A percentile compares a stretch with the other conserved stretches of the same genome.
Evolutionary conservation across 2,113 vertebrate genomes (phyloP).

Genomic region (Centrocercus urophasianus): DNA sequence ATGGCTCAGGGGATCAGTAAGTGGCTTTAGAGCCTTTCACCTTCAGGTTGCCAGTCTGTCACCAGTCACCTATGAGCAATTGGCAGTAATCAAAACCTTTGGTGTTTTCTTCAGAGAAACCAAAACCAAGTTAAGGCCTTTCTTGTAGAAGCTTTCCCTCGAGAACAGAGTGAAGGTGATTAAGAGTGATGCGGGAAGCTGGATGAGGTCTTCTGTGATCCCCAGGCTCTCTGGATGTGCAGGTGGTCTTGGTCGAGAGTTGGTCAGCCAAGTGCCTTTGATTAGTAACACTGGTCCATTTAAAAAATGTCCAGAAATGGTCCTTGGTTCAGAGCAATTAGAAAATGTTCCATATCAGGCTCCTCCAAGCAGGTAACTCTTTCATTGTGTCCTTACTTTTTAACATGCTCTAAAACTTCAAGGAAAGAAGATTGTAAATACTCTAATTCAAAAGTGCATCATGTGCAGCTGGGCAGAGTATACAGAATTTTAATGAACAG

Average conservation of each 20-base stretch:
- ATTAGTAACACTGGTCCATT: not conserved
- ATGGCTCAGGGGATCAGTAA: not conserved
- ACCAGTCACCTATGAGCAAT: not conserved
- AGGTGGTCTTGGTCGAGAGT: not conserved
- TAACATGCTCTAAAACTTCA: not conserved
- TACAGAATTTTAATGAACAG: not conserved
- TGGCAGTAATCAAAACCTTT: not conserved
- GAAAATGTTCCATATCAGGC: not conserved
- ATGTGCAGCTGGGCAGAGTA: not conserved
- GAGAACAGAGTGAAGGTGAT: not conserved
- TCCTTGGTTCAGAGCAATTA: not conserved
- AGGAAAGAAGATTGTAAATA: not conserved
- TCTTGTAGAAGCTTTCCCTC: not conserved
- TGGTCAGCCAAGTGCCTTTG: accelerated
- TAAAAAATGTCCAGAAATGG: not conserved
- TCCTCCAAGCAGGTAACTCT: not conserved
- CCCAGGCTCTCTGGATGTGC: not conserved
- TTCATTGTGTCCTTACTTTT: not conserved
- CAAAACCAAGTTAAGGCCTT: not conserved
- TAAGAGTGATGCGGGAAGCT: not conserved
- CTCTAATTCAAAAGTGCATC: not conserved
- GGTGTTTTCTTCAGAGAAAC: not conserved
- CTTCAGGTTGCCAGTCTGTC: not conserved
- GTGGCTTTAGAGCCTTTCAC: not conserved
- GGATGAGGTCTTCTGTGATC: accelerated